Evolutionary conservation across 2,113 vertebrate genomes (phyloP).

Genomic region (Pachyramphus minor): DNA sequence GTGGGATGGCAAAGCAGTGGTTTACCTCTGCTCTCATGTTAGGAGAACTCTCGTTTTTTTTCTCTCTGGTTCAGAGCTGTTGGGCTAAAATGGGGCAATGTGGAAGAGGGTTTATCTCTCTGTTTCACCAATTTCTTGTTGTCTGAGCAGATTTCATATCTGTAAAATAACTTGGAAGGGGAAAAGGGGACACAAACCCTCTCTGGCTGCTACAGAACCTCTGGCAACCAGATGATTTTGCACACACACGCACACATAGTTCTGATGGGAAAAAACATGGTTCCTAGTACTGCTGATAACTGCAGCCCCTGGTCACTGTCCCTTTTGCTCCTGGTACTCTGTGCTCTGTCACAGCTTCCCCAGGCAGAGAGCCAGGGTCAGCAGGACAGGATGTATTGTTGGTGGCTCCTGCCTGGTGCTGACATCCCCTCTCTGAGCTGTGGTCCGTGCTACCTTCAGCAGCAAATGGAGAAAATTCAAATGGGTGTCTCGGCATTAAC

Average conservation of each 20-base stretch:
- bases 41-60: background rate
- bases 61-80: background rate
- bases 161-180: background rate
- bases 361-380: background rate
- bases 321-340: background rate
- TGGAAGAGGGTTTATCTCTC: background rate
- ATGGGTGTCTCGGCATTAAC: background rate
- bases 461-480: background rate
- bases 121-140: background rate
- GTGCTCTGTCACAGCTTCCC: background rate
- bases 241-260: accelerated
- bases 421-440: background rate
- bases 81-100: background rate
- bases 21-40: accelerated
- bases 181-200: background rate
- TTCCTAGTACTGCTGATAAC: background rate
- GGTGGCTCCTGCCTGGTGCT: background rate
- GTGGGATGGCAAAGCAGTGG: background rate
- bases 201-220: background rate
- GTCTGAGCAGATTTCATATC: background rate
- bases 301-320: background rate
- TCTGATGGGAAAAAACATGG: background rate
- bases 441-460: background rate
- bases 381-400: background rate
- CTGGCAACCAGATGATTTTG: background rate